Conservation (phyloP, 2,113 vertebrate species). For the Coturnix japonica region DNA sequence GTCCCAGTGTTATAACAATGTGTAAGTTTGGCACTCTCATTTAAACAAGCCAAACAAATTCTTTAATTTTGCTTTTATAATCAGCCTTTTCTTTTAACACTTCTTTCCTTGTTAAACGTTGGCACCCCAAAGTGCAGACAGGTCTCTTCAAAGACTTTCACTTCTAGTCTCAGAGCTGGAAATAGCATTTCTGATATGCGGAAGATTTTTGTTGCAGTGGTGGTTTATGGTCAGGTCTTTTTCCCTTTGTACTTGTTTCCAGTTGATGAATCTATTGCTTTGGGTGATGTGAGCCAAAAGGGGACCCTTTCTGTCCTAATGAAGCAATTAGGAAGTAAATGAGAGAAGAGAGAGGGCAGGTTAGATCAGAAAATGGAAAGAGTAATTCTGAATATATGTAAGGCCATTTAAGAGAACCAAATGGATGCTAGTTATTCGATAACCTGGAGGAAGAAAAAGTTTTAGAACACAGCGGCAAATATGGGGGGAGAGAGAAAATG, state of each 20-base stretch:
- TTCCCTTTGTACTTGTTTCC: neutral
- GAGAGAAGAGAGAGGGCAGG: neutral
- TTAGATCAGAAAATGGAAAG: neutral
- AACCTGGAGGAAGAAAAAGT: neutral
- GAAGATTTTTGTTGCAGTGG: neutral
- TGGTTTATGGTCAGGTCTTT: neutral
- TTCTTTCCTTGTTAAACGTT: neutral
- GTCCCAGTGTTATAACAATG: neutral
- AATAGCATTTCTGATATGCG: neutral
- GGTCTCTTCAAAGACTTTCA: neutral
- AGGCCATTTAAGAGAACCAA: constrained; percentile 1
- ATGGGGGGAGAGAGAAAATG: neutral
- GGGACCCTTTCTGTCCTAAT: constrained; percentile 3
- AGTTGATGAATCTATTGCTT: neutral
- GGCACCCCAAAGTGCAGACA: neutral
- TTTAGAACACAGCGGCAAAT: neutral
- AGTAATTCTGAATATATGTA: neutral
- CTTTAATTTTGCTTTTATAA: neutral
- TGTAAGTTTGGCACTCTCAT: neutral
- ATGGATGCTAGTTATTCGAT: constrained; percentile 11
- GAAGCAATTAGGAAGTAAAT: neutral
- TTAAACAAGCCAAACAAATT: fast-evolving
- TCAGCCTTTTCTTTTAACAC: neutral
- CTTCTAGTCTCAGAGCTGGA: neutral
- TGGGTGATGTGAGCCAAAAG: neutral